phyloP scores from a whole-genome alignment of 2,797 vertebrate genomes.

The Leptodactylus fallax region DNA sequence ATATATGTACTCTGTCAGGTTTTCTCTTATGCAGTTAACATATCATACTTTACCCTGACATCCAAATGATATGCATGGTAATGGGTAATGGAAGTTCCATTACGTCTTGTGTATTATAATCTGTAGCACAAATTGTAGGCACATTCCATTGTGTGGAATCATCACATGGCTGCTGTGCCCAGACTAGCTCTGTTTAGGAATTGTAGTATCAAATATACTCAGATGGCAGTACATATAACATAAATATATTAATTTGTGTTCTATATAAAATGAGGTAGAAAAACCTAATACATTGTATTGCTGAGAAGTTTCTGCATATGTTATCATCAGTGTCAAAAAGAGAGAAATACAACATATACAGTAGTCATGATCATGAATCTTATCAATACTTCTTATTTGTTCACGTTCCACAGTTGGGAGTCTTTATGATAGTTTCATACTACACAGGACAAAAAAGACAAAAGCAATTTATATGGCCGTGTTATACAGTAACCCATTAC shows the following conservation, averaged over 20 bases:
- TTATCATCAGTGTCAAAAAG: not conserved
- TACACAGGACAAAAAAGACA: not conserved
- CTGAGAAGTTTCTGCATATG: not conserved
- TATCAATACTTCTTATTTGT: too few species aligned
- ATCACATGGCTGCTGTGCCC: constrained; percentile 2
- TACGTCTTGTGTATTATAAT: constrained; percentile 1
- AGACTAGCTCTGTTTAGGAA: not conserved
- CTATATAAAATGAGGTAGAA: not conserved
- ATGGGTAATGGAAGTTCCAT: constrained; percentile 26
- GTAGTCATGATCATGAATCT: too few species aligned
- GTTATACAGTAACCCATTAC: not conserved
- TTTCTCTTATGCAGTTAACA: not conserved
- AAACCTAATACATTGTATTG: too few species aligned
- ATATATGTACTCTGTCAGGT: not conserved
- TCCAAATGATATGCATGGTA: constrained; percentile 13
- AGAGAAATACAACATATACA: not conserved
- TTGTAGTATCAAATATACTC: not conserved
- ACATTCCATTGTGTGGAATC: constrained; percentile 9
- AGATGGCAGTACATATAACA: not conserved
- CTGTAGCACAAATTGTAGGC: constrained; percentile 1
- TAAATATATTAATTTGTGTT: not conserved
- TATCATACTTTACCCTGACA: not conserved
- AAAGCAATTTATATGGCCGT: not conserved
- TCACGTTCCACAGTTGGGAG: too few species aligned
- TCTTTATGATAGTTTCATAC: too few species aligned